These are phyloP conservation scores for Neodiprion lecontei DNA, from an alignment of 1,140 invertebrate genomes.

Conservation along the genomic window DNA sequence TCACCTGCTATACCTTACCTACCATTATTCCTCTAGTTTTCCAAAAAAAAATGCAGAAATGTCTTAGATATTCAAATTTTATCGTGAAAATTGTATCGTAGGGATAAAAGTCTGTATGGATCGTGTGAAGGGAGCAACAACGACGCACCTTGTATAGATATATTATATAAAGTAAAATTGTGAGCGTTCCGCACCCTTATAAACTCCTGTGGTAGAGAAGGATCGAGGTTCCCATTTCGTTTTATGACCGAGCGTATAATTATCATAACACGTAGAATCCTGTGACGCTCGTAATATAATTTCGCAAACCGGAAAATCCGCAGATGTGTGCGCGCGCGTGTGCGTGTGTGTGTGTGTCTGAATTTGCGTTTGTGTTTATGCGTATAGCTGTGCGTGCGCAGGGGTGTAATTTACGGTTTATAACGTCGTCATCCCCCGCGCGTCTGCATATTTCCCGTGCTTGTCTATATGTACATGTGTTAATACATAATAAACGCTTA, in stretches of 20 bases:
- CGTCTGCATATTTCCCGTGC: neutral
- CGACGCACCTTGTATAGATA: no score
- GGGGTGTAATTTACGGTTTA: neutral
- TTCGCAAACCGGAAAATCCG: neutral
- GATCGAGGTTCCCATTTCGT: neutral
- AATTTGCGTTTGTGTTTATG: no score
- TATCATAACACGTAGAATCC: neutral
- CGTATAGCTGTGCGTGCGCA: neutral
- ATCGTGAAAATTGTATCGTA: no score
- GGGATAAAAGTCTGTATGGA: no score
- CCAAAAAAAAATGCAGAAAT: no score
- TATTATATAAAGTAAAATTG: neutral
- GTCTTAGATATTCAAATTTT: no score
- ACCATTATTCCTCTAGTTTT: no score
- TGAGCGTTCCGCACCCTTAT: neutral
- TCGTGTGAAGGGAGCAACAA: no score
- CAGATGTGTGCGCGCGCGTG: no score
- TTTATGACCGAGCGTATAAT: neutral
- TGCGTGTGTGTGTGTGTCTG: no score
- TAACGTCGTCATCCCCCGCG: neutral
- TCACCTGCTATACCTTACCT: no score
- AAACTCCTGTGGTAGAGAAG: neutral
- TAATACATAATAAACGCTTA: constrained; percentile 8
- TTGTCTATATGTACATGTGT: constrained; percentile 3
- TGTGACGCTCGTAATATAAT: constrained; percentile 2